Base-by-base conservation (phyloP, 2,888 invertebrate species). In the Nebria brevicollis region DNA sequence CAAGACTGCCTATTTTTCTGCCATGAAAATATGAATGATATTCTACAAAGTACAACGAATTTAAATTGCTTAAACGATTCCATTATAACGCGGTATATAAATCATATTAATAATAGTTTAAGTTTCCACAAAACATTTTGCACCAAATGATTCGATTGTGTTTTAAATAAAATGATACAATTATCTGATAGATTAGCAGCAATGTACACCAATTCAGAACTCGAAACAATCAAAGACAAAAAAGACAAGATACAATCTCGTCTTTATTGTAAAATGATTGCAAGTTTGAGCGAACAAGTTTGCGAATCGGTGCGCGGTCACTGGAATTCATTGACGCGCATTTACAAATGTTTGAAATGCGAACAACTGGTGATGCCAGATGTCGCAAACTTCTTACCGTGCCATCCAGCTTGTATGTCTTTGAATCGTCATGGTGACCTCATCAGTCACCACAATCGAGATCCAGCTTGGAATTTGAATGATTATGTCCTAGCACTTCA, bases 211-310 rank as follows among this genome's bases (percentile, higher is more conserved):
- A 97, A 97, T 87, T 90, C 93, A 0, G 97, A 98, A 87, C 91
- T 97, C 80, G 98, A 98, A 89, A 91, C 92, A 65, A 92, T 98
- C 66, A 92, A 94, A 83, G 98, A 98, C 87, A 94, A 95, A 84
- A 96, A 95, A 86, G 98, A 98, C 88, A 96, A 97, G 87, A 94
- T 97, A 15, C 95, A 95, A 85, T 95, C 96, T 1, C 92, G 95
- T 0, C 89, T 97, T 26, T 97, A 94, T 90, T 94, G 95, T 84
- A 96, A 96, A 90, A 90, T 97, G 86, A 95, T 97, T 77, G 90
- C 94, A 83, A 94, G 94, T 0, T 90, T 97, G 5, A 94, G 93
- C 6, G 95, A 96, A 87, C 92, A 93, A 0, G 94, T 93, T 83
- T 93, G 95, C 0, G 95, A 96, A 88, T 93, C 93, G 0, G 89